Evolutionary conservation across 2,113 vertebrate species (phyloP), one percentile per base, ranked within the genome.

Genomic region (Pandion haliaetus): DNA sequence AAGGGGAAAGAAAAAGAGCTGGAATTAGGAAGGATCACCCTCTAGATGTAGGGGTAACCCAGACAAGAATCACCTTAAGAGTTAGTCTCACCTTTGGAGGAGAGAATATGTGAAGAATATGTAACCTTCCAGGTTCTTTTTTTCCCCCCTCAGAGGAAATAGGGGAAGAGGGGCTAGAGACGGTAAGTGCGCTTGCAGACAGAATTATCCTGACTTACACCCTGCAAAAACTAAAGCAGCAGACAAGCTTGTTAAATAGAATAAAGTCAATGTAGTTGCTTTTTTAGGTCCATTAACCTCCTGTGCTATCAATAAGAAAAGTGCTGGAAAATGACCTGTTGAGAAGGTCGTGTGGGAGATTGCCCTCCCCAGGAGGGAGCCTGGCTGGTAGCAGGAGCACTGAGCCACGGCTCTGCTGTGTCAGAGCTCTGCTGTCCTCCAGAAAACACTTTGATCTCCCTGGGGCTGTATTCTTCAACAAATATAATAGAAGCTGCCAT

Each of bases 381-480:
- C 57, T 18, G 61, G 7, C 10, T 50, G 73, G 52, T 45, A 15
- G 38, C 44, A 72, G 74, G 70, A 90, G 66, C 90, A 31, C 38
- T 4, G 14, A 67, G 78, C 36, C 2, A 0, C 1, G 7, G 21
- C 21, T 93, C 65, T 93, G 72, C 69, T 74, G 55, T 88, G 67
- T 52, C 81, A 69, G 4, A 0, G 72, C 63, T 86, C 87, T 87
- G 47, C 66, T 87, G 79, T 63, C 40, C 73, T 52, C 57, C 3
- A 3, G 70, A n/a, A 38, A 44, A 69, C 50, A 17, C 82, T 85
- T 29, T 85, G 40, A 38, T 86, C 10, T 82, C 86, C 67, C 66
- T n/a, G 49, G 58, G 79, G 79, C 58, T 1, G 0, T 65, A 21
- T 26, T 77, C 76, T 52, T 61, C 58, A 80, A 71, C 0, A 0